These are phyloP conservation scores for Drosophila tristis DNA, from an alignment of 1,140 invertebrate genomes.

Conservation along the genomic window DNA sequence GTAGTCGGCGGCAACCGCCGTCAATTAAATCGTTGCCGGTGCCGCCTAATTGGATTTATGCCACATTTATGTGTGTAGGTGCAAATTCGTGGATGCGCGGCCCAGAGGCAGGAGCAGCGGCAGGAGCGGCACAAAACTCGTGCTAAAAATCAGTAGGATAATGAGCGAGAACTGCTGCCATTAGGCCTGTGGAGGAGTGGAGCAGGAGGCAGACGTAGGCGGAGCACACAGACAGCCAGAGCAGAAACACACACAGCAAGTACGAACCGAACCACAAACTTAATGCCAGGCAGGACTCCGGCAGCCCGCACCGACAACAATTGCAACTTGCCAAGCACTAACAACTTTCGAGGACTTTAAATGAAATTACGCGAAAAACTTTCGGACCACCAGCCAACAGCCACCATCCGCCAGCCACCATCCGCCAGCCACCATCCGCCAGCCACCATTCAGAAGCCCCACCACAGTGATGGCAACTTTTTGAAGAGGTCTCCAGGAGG, in stretches of 20 bases:
- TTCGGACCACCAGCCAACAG: slow-evolving; percentile 43
- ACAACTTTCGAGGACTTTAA: slow-evolving; percentile 80
- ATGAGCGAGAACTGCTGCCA: slow-evolving; percentile 58
- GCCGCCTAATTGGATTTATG: slow-evolving; percentile 80
- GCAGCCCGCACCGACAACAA: slow-evolving; percentile 43
- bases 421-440: background rate
- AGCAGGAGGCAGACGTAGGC: too few species aligned
- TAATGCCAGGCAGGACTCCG: slow-evolving; percentile 17
- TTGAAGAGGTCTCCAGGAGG: slow-evolving; percentile 62
- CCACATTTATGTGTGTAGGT: slow-evolving; percentile 79
- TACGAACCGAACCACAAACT: slow-evolving; percentile 55
- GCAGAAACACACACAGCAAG: slow-evolving; percentile 1
- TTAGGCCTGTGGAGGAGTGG: slow-evolving; percentile 9
- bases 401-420: too few species aligned
- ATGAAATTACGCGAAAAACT: slow-evolving; percentile 80
- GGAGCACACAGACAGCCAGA: background rate
- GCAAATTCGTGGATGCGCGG: slow-evolving; percentile 64
- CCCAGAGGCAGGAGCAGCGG: background rate
- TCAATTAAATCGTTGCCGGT: slow-evolving; percentile 78
- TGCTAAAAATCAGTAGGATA: slow-evolving; percentile 75
- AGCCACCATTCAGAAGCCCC: too few species aligned
- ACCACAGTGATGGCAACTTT: slow-evolving; percentile 53
- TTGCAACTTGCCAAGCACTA: slow-evolving; percentile 62
- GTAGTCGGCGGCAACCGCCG: slow-evolving; percentile 55
- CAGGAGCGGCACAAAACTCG: slow-evolving; percentile 17